Evolutionary conservation across 2,888 invertebrate species (phyloP).

Genomic region (Hypena proboscidalis): DNA sequence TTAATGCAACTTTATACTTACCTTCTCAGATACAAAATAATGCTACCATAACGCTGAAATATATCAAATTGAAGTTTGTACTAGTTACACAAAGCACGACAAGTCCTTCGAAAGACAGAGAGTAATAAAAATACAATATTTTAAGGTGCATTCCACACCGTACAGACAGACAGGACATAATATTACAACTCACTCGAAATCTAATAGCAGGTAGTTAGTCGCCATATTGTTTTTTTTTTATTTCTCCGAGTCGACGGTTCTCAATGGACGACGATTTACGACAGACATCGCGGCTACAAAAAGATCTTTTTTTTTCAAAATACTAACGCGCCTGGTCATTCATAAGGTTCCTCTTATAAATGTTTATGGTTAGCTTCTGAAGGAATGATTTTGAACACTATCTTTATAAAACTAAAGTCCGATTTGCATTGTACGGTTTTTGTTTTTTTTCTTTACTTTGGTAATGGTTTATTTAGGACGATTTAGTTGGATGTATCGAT

Average conservation of each 20-base stretch:
- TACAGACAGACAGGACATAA: conserved; percentile 13
- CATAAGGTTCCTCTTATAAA: conserved; percentile 54
- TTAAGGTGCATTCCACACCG: conserved; percentile 4
- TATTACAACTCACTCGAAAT: conserved; percentile 41
- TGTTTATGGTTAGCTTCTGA: conserved; percentile 16
- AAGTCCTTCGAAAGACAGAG: no score
- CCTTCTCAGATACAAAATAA: neutral
- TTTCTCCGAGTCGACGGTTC: conserved; percentile 55
- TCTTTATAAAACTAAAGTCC: neutral
- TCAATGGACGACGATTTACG: conserved; percentile 78
- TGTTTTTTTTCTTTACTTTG: conserved; percentile 15
- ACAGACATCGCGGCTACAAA: conserved; percentile 79
- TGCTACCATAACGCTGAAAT: no score
- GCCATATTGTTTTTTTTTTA: conserved; percentile 60
- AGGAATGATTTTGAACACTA: conserved; percentile 16
- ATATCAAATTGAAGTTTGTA: conserved; percentile 6
- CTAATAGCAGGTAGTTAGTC: conserved; percentile 61
- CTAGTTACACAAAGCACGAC: no score
- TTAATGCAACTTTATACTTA: no score
- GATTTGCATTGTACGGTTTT: neutral
- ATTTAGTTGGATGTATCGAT: conserved; percentile 39
- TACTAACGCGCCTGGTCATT: conserved; percentile 68
- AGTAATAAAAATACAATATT: no score
- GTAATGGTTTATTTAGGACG: conserved; percentile 35
- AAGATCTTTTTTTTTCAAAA: conserved; percentile 63